Evolutionary conservation across 2,797 vertebrate species (phyloP), one percentile per base, ranked within the genome.

Genomic region (Mormyrus proboscirostris): DNA sequence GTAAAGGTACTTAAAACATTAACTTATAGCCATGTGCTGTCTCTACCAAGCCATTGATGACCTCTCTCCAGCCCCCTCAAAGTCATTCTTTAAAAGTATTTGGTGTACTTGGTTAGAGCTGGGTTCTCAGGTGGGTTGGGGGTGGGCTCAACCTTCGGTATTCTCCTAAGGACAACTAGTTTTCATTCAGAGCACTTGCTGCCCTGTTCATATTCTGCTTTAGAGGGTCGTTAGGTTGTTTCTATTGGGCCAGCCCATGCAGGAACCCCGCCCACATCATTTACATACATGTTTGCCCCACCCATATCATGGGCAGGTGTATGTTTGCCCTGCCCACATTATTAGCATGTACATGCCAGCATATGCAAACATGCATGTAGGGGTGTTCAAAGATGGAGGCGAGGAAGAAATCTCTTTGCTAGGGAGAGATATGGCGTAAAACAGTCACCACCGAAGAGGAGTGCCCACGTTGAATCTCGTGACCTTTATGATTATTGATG

Each of bases 401-500:
- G 19, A 82, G 73, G 73, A 82, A 44, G 19, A 51, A 51, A 51
- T 85, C 12, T 85, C 82, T 85, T 22, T 51, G 44, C 82, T 16
- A 10, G 16, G 25, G 29, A 53, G 49, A 41, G 69, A 55, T 53
- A 55, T 25, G 10, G 50, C 6, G n/a, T 51, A 7, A 73, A 44
- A 10, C 19, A 53, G 88, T n/a, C 50, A 6, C 29, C 2, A 19
- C 16, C 1, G 25, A 69, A 29, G 49, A 41, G 49, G 50, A 82
- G 69, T 38, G 29, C n/a, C 3, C 41, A 33, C 5, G n/a, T 19
- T 8, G 29, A 22, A 53, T 51, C 88, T 29, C 29, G 49, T 53
- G 65, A 79, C 88, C 69, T 88, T 88, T 82, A 50, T 8, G 50
- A 69, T 88, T 88, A 88, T 82, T 79, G 88, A 82, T 88, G 69